Conservation (phyloP, 2,113 vertebrate genomes). For the Caranx ignobilis region DNA sequence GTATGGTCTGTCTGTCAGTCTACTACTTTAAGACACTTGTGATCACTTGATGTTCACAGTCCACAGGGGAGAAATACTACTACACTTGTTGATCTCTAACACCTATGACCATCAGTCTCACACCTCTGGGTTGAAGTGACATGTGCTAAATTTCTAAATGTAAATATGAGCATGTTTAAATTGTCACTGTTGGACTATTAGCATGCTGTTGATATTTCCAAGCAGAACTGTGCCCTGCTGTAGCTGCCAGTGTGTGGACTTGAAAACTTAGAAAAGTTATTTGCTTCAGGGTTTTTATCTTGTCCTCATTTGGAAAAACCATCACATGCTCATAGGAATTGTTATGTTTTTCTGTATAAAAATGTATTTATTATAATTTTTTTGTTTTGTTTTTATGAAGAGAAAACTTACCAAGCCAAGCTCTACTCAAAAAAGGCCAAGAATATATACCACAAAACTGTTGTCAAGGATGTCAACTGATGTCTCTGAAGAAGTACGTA, state of each 20-base stretch:
- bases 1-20: background rate
- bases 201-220: too few relatives aligned
- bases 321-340: background rate
- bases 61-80: background rate
- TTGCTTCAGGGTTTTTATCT: background rate
- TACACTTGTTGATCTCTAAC: background rate
- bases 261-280: too few relatives aligned
- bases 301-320: background rate
- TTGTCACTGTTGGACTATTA: background rate
- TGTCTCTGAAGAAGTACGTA: constrained; percentile 1
- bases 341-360: constrained; percentile 4
- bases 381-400: background rate
- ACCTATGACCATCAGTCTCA: background rate
- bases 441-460: too few relatives aligned
- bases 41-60: background rate
- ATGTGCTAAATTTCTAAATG: background rate
- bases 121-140: background rate
- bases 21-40: background rate
- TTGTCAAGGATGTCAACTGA: background rate
- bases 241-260: background rate
- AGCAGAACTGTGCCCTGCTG: background rate
- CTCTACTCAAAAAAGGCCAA: background rate
- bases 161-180: background rate
- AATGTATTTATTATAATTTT: background rate
- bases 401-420: background rate